A percentile compares a stretch with the other conserved stretches of the same genome.
These are phyloP conservation scores for Macroglossus sobrinus DNA, from an alignment of 2,113 vertebrate genomes.

Conservation along the genomic window DNA sequence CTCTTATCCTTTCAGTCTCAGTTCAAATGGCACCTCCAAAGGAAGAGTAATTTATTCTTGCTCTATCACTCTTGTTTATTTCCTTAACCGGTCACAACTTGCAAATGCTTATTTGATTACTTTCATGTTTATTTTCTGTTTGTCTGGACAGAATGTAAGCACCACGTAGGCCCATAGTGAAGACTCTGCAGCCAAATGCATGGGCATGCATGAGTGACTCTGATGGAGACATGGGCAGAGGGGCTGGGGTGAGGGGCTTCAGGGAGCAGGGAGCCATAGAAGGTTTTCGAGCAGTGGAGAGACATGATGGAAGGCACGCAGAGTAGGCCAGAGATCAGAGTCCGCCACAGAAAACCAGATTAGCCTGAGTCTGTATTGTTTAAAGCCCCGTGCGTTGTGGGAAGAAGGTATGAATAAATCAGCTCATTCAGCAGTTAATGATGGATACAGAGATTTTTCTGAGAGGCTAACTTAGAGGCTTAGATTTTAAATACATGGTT, in stretches of 20 bases:
- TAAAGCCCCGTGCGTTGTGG: background rate
- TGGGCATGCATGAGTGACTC: background rate
- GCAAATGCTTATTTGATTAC: background rate
- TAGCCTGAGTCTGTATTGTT: background rate
- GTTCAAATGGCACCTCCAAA: background rate
- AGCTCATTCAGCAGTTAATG: background rate
- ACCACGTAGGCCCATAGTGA: background rate
- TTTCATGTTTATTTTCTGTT: background rate
- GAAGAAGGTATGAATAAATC: background rate
- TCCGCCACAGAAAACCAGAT: background rate
- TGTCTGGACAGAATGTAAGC: background rate
- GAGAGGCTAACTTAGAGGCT: background rate
- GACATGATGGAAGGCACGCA: accelerated
- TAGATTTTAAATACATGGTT: background rate
- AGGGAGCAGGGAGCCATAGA: background rate
- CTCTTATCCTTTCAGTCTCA: background rate
- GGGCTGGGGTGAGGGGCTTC: background rate
- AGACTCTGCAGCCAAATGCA: accelerated
- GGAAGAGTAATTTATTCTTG: background rate
- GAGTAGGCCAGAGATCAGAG: background rate
- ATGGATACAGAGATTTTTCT: background rate
- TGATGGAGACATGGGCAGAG: background rate
- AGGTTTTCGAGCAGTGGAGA: background rate
- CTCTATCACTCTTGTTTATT: background rate
- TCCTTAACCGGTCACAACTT: background rate